These are phyloP conservation scores for Drosophila kurseongensis DNA, from an alignment of 1,140 invertebrate genomes.

Conservation along the genomic window DNA sequence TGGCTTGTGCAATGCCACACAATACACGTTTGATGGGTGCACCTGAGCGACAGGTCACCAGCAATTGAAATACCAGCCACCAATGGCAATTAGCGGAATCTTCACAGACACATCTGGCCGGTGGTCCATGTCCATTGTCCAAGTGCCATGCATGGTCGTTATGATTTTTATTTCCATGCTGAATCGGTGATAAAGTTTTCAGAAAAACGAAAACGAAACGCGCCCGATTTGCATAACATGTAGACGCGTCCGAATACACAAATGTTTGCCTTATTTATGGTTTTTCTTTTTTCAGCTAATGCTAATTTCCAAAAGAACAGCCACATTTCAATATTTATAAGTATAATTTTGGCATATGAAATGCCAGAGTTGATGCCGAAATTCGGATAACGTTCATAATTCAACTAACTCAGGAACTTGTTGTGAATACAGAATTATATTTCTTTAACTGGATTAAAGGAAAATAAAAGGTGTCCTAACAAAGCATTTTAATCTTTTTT, in stretches of 20 bases:
- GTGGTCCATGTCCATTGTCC: conserved; percentile 19
- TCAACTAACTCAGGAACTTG: conserved; percentile 37
- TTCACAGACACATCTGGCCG: conserved; percentile 4
- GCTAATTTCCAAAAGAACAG: conserved; percentile 46
- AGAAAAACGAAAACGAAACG: conserved; percentile 47
- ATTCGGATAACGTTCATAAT: conserved; percentile 37
- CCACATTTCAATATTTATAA: conserved; percentile 73
- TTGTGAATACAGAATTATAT: conserved; percentile 30
- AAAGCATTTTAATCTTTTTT: conserved; percentile 14
- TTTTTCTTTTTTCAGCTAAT: conserved; percentile 60
- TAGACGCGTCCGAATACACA: conserved; percentile 43
- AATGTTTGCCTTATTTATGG: conserved; percentile 67
- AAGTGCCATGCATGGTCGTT: conserved; percentile 25
- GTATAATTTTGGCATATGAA: conserved; percentile 57
- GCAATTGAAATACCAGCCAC: conserved; percentile 58
- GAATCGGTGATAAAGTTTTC: conserved; percentile 57
- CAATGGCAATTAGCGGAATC: conserved; percentile 21
- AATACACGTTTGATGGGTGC: conserved; percentile 62
- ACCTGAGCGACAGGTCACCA: conserved; percentile 61
- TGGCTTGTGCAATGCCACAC: conserved; percentile 57
- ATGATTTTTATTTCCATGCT: conserved; percentile 46
- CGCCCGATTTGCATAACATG: conserved; percentile 69
- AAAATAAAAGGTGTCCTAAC: conserved; percentile 14
- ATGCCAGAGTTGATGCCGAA: conserved; percentile 70
- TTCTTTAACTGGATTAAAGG: conserved; percentile 28